Conservation (phyloP, 2,113 vertebrate genomes). For the Rattus norvegicus region DNA sequence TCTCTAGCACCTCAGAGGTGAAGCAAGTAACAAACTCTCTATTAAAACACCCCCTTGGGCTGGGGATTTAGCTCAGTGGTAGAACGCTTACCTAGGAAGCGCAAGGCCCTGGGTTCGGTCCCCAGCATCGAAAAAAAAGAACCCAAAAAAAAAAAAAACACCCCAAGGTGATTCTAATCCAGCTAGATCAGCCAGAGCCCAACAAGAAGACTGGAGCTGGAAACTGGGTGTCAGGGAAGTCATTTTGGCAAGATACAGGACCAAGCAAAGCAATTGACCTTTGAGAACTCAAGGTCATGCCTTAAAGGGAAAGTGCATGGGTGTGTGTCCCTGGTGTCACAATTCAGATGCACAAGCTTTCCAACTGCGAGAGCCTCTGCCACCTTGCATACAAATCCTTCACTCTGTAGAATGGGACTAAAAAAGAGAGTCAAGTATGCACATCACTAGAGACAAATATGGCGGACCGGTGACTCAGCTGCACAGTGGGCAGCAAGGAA, state of each 20-base stretch:
- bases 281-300: neutral
- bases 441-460: neutral
- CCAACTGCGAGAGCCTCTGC: neutral
- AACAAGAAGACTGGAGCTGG: neutral
- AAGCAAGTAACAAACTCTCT: neutral
- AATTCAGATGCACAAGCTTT: neutral
- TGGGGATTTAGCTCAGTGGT: too few species aligned
- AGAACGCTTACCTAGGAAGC: too few species aligned
- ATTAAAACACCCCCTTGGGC: conserved; percentile 18
- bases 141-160: too few species aligned
- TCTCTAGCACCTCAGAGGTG: conserved; percentile 3
- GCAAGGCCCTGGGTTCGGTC: too few species aligned
- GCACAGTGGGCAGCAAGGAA: neutral
- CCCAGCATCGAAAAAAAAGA: too few species aligned
- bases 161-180: neutral
- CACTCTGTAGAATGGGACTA: neutral
- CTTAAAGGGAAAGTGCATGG: neutral
- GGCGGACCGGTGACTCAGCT: neutral
- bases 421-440: neutral
- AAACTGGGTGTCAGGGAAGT: neutral
- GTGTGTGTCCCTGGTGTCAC: neutral
- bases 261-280: neutral
- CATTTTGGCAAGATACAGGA: neutral
- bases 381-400: neutral
- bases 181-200: neutral